Percentiles rank a stretch among this genome's conserved stretches.
These are phyloP conservation scores for Colostygia pectinataria DNA, from an alignment of 2,888 invertebrate genomes.

Conservation along the genomic window DNA sequence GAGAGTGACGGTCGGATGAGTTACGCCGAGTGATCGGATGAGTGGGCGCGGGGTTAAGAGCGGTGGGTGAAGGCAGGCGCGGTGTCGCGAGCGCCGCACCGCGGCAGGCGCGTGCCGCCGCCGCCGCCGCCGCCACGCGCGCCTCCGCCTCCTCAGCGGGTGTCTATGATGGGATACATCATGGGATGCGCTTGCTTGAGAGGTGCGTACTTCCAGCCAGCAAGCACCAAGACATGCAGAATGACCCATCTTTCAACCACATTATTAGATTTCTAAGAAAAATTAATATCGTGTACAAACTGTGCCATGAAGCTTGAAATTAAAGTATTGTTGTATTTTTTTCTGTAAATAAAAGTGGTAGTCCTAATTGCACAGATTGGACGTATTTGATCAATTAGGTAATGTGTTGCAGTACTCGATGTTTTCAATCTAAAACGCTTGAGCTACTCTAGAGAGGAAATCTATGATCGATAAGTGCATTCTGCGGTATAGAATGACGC, in stretches of 20 bases:
- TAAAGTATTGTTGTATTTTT: no score
- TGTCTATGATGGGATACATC: slow-evolving; percentile 95
- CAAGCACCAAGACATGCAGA: neutral
- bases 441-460: no score
- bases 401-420: no score
- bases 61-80: slow-evolving; percentile 61
- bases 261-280: neutral
- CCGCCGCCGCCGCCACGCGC: slow-evolving; percentile 62
- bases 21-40: slow-evolving; percentile 35
- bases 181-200: slow-evolving; percentile 96
- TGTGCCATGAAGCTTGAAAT: no score
- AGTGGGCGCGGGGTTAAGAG: slow-evolving; percentile 57
- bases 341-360: no score
- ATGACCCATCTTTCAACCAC: neutral
- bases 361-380: no score
- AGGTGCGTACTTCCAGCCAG: slow-evolving; percentile 81
- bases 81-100: slow-evolving; percentile 67
- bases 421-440: no score
- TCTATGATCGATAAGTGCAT: neutral
- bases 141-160: slow-evolving; percentile 62
- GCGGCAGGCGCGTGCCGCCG: slow-evolving; percentile 77
- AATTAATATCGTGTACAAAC: no score
- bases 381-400: no score
- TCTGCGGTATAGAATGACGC: neutral
- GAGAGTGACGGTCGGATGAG: slow-evolving; percentile 16